Evolutionary conservation across 2,888 invertebrate species (phyloP), one percentile per base, ranked within the genome.

Genomic region (Hydrotaea diabolus): DNA sequence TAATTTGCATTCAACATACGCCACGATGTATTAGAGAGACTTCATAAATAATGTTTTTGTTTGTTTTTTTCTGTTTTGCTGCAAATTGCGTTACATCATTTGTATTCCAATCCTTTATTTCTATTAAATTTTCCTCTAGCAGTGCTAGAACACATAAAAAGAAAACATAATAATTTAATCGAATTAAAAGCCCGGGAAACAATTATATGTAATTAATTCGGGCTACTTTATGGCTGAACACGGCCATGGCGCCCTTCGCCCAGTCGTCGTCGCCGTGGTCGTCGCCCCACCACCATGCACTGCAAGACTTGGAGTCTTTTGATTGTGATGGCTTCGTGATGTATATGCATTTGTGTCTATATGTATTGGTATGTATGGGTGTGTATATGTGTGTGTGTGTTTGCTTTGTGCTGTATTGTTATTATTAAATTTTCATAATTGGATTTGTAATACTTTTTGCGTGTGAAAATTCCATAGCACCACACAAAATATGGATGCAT

Each of bases 341-440:
- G 49, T 39, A 71, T 49, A 49, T 49, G 17, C 39, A 21, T 66
- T 17, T 66, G 43, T 11, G 4, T 39, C 17, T 8, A 2, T 49
- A 21, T 43, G n/a, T 64, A 11, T n/a, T 2, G 15, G 8, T 64
- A n/a, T n/a, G n/a, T n/a, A n/a, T n/a, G n/a, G n/a, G 4, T 39
- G 39, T 62, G 19, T 36, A 21, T 19, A 21, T 69, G 66, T 31
- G 26, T 71, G 53, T 53, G 53, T 71, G 15, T 43, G 43, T 3
- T 13, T 73, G 26, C 23, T 73, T 73, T 57, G 57, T 57, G 73
- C 43, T 73, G 57, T 73, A 73, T 73, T 74, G 78, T 80, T 85
- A 82, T 82, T 85, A 85, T 82, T 85, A 79, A 82, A 82, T 85
- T 81, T 55, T 82, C 85, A 85, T 85, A 85, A 85, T 85, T 85